Percentiles rank a stretch among this genome's conserved stretches.
These are phyloP conservation scores for Micropoecilia bifurca DNA, from an alignment of 2,797 vertebrate species.

Conservation along the genomic window DNA sequence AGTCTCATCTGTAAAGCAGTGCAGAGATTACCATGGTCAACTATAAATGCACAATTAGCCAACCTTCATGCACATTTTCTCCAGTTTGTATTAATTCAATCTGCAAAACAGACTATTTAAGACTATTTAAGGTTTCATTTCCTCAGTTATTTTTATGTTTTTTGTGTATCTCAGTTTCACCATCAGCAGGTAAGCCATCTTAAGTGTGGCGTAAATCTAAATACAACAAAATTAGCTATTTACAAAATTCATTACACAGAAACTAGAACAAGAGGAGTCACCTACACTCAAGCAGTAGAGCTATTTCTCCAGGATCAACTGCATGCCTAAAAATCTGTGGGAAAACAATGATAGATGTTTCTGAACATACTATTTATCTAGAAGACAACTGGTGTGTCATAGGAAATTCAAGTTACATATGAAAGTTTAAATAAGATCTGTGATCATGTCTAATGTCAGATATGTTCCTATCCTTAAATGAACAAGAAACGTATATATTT, in stretches of 20 bases:
- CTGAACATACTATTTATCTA: not conserved
- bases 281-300: constrained; percentile 83
- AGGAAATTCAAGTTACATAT: not conserved
- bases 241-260: not conserved
- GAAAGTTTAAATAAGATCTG: not conserved
- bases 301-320: constrained; percentile 81
- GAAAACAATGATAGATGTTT: not conserved
- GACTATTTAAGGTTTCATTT: not conserved
- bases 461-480: not conserved
- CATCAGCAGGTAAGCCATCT: not conserved
- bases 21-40: not conserved
- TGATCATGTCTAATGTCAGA: not conserved
- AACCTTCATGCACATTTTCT: not conserved
- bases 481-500: constrained; percentile 11
- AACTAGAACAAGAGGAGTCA: not conserved
- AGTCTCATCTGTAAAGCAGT: constrained; percentile 68
- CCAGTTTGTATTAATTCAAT: not conserved
- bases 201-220: not conserved
- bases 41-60: not conserved
- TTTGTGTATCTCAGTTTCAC: not conserved
- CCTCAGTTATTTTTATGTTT: not conserved
- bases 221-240: not conserved
- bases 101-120: not conserved
- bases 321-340: constrained; percentile 81
- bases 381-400: not conserved